These are phyloP conservation scores for Benitochromis conjunctus DNA, from an alignment of 2,113 vertebrate species.

Conservation along the genomic window DNA sequence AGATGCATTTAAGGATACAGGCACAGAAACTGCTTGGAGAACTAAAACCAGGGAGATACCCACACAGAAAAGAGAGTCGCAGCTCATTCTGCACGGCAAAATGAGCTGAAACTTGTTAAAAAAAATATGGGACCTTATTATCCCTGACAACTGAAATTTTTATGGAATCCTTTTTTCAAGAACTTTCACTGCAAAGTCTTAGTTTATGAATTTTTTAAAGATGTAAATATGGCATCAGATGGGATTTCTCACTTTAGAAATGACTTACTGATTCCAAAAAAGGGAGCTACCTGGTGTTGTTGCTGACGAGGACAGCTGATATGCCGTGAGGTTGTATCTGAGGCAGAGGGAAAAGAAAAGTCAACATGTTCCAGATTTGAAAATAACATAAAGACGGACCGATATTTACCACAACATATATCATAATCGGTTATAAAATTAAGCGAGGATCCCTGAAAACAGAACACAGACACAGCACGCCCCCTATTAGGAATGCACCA, in stretches of 20 bases:
- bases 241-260: not conserved
- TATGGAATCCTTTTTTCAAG: not conserved
- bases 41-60: not conserved
- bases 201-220: not conserved
- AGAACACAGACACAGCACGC: not conserved
- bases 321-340: not conserved
- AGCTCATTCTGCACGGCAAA: not conserved
- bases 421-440: not conserved
- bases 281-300: accelerated
- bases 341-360: not conserved
- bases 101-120: not conserved
- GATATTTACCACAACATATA: accelerated
- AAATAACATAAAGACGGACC: not conserved
- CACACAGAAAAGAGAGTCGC: not conserved
- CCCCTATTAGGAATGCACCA: conserved; percentile 10
- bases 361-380: not conserved
- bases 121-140: not conserved
- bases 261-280: not conserved
- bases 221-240: not conserved
- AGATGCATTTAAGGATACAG: not conserved
- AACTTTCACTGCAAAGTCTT: not conserved
- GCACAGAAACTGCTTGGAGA: not conserved
- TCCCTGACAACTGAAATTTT: not conserved
- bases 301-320: not conserved
- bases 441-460: not conserved